These are phyloP conservation scores for Rhinophrynus dorsalis DNA, from an alignment of 2,797 vertebrate genomes.

Conservation along the genomic window DNA sequence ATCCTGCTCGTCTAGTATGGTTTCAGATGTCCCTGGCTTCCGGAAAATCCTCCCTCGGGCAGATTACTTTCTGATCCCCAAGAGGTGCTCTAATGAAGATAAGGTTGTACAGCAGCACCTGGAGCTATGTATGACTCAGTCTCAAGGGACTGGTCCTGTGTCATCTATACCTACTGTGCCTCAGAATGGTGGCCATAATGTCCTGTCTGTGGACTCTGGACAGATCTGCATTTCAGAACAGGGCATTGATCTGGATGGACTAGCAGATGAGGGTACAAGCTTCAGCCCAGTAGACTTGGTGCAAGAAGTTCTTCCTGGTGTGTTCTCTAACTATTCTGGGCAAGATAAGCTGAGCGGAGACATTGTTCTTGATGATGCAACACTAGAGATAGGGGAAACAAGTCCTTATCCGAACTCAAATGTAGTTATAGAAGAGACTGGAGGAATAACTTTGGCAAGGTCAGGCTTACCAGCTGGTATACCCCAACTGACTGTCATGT, in stretches of 20 bases:
- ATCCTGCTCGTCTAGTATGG: conserved; percentile 59
- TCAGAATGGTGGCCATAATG: conserved; percentile 62
- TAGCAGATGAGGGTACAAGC: conserved; percentile 65
- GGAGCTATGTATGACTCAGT: conserved; percentile 71
- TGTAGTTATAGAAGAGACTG: conserved; percentile 70
- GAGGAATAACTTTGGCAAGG: conserved; percentile 57
- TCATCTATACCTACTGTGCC: conserved; percentile 52
- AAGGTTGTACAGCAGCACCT: conserved; percentile 63
- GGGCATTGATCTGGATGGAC: conserved; percentile 71
- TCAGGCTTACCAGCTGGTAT: conserved; percentile 65
- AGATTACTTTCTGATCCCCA: conserved; percentile 85
- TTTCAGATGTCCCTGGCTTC: conserved; percentile 89
- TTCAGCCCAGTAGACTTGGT: conserved; percentile 60
- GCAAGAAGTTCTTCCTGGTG: conserved; percentile 62
- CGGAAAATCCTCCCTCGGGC: conserved; percentile 94
- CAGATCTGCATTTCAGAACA: conserved; percentile 75
- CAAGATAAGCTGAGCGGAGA: conserved; percentile 62
- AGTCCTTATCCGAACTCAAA: conserved; percentile 66
- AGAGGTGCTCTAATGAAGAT: conserved; percentile 72
- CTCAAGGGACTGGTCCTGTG: conserved; percentile 44
- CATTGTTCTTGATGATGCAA: conserved; percentile 72
- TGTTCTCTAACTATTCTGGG: conserved; percentile 63
- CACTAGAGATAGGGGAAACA: conserved; percentile 65
- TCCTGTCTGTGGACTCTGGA: conserved; percentile 59
- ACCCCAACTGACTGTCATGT: conserved; percentile 70